Evolutionary conservation across 2,113 vertebrate species (phyloP).

Genomic region (Gallinago undulata): DNA sequence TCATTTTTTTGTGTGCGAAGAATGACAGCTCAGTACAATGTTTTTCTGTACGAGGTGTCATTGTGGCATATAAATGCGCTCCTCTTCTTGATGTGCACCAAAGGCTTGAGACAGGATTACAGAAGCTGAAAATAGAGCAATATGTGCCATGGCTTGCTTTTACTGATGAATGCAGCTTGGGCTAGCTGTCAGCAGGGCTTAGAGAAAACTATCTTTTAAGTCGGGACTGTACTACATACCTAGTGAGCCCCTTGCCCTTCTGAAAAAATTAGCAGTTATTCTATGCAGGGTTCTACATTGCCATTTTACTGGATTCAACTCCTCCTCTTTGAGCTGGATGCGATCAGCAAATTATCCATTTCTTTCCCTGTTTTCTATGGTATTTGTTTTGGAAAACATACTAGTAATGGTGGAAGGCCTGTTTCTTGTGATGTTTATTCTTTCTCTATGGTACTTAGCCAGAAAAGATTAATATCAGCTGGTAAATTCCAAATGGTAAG

Average conservation of each 20-base stretch:
- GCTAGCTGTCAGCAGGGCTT: neutral
- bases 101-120: conserved; percentile 38
- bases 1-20: neutral
- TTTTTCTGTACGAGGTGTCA: neutral
- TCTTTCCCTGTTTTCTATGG: neutral
- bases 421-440: neutral
- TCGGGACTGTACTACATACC: neutral
- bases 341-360: neutral
- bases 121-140: conserved; percentile 22
- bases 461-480: neutral
- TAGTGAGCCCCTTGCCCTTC: neutral
- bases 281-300: neutral
- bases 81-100: neutral
- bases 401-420: neutral
- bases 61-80: neutral
- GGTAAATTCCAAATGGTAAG: neutral
- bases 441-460: neutral
- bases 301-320: neutral
- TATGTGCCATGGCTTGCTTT: neutral
- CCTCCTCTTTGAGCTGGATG: neutral
- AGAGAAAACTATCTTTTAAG: neutral
- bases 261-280: neutral
- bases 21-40: neutral
- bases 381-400: neutral
- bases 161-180: neutral